Evolutionary conservation across 2,888 invertebrate genomes (phyloP), one percentile per base, ranked within the genome.

Genomic region (Chrysotoxum bicinctum): DNA sequence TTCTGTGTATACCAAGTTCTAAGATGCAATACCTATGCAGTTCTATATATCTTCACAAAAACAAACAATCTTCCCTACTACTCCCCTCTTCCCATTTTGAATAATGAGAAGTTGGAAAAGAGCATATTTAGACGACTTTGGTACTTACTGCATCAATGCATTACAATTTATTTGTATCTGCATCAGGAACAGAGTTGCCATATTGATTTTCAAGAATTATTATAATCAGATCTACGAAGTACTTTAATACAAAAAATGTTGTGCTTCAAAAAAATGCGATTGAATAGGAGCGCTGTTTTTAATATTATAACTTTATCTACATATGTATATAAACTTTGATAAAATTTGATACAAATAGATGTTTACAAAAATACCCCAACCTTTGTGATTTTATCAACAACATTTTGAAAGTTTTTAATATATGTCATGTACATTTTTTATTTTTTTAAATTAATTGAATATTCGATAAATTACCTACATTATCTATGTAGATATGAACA

Each of bases 111-210:
- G 21, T 54, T 69, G 60, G 12, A 69, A 54, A 64, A 54, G 66
- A 75, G 69, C n/a, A 75, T 76, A 76, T 81, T 62, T 70, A 70
- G 70, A 69, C 70, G 70, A 76, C 76, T 56, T 70, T 35, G 52
- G 19, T 60, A 48, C 45, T 60, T 58, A 50, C 32, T 37, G 48
- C 35, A 68, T 73, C 23, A 37, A 35, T 64, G 37, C 58, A 68
- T 73, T 37, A 43, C 60, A 52, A n/a, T 68, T 26, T 37, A 52
- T 50, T 68, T 66, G 19, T 12, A 21, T 30, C 26, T 43, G 26
- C 37, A 14, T 64, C 14, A 21, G 7, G 21, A 19, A 45, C 12
- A 32, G 48, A 30, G 30, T 19, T 64, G 37, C 45, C 64, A 14
- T 19, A 3, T 12, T 45, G 3, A 2, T 14, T 26, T 50, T 21